phyloP scores from a whole-genome alignment of 2,888 invertebrate species.

The Pyralis farinalis region DNA sequence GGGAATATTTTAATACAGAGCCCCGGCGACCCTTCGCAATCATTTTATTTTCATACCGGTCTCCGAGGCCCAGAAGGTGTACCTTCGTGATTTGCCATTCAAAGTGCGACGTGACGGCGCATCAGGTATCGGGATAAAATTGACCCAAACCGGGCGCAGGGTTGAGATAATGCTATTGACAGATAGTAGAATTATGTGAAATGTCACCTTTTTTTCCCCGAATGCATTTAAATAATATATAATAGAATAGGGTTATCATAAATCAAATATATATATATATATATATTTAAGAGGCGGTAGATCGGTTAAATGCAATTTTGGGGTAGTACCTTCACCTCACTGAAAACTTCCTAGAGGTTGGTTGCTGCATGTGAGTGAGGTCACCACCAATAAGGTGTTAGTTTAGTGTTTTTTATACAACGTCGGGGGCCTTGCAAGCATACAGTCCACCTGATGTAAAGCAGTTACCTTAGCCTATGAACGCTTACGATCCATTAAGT shows the following conservation, averaged over 20 bases:
- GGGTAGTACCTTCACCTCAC: too few species aligned
- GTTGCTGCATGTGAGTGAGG: too few species aligned
- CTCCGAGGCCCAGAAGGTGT: slow-evolving; percentile 70
- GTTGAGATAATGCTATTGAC: slow-evolving; percentile 70
- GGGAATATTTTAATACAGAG: slow-evolving; percentile 75
- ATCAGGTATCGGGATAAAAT: slow-evolving; percentile 78
- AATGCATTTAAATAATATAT: neutral
- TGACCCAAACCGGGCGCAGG: slow-evolving; percentile 42
- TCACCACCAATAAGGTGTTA: too few species aligned
- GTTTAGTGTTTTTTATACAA: too few species aligned
- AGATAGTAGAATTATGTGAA: slow-evolving; percentile 35
- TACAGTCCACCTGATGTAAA: too few species aligned
- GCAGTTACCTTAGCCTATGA: too few species aligned
- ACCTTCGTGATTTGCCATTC: slow-evolving; percentile 79
- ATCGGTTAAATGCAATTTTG: too few species aligned
- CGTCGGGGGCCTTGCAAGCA: too few species aligned
- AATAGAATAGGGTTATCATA: neutral
- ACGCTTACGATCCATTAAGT: too few species aligned
- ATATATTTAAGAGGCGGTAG: too few species aligned
- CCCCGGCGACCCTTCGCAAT: slow-evolving; percentile 63
- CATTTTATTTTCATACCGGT: slow-evolving; percentile 26
- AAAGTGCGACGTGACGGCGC: slow-evolving; percentile 65
- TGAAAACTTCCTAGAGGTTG: too few species aligned
- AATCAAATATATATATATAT: too few species aligned
- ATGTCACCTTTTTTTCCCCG: neutral